phyloP scores from a whole-genome alignment of 2,113 vertebrate genomes.

The Apus apus region DNA sequence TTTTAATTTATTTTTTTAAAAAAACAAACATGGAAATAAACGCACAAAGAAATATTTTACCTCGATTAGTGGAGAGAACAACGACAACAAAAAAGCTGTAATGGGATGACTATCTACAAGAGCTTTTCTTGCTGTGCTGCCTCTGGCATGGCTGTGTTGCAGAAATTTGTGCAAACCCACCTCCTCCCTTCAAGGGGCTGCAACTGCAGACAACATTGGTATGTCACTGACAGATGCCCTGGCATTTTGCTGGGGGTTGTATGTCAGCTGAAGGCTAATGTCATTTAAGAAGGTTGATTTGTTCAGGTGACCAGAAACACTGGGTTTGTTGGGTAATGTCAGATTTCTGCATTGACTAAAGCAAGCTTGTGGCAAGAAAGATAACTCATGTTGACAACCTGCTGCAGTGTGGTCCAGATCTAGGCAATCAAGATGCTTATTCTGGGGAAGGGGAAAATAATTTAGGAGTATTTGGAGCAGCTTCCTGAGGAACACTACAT shows the following conservation, averaged over 20 bases:
- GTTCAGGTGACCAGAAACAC: slow-evolving; percentile 49
- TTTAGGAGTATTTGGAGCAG: slow-evolving; percentile 26
- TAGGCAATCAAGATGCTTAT: neutral
- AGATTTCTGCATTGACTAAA: neutral
- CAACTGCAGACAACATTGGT: neutral
- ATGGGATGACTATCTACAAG: neutral
- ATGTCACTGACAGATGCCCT: neutral
- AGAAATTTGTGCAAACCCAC: neutral
- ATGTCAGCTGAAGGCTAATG: neutral
- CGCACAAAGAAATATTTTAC: neutral
- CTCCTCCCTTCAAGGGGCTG: neutral
- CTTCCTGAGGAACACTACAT: slow-evolving; percentile 53
- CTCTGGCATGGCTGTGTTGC: neutral
- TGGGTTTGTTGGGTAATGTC: slow-evolving; percentile 1
- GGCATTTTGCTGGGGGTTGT: slow-evolving; percentile 45
- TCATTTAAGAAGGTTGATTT: slow-evolving; percentile 28
- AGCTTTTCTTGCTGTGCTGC: neutral
- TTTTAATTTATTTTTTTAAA: neutral
- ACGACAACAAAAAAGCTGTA: neutral
- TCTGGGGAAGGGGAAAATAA: slow-evolving; percentile 53
- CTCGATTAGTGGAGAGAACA: neutral
- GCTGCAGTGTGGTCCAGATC: slow-evolving; percentile 7
- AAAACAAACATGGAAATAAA: neutral
- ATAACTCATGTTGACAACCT: slow-evolving; percentile 45
- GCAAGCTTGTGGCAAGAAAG: neutral